Evolutionary conservation across 2,797 vertebrate genomes (phyloP).

Genomic region (Gymnoscopelus microlampas): DNA sequence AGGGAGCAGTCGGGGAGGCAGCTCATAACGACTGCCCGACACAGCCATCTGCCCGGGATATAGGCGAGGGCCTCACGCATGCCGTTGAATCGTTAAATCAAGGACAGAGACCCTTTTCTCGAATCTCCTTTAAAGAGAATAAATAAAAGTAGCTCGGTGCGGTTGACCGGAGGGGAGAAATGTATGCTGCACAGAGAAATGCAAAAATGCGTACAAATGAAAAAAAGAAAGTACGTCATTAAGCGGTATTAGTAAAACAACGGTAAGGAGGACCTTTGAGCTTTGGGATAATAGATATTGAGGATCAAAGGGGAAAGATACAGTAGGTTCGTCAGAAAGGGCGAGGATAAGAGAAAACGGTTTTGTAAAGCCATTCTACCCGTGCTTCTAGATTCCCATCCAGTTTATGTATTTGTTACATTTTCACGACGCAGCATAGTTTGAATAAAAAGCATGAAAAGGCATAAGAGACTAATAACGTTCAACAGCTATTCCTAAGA

Average conservation of each 20-base stretch:
- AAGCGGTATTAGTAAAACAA: conserved; percentile 2
- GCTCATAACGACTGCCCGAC: conserved; percentile 25
- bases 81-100: conserved; percentile 44
- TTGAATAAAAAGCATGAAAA: not conserved
- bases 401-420: too few species aligned
- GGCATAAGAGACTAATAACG: conserved; percentile 6
- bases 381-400: too few species aligned
- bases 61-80: too few species aligned
- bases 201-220: not conserved
- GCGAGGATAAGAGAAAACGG: too few species aligned
- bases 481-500: not conserved
- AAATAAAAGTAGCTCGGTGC: conserved; percentile 34
- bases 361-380: too few species aligned
- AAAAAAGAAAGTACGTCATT: not conserved
- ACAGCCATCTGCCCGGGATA: conserved; percentile 30
- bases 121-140: conserved; percentile 37
- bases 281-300: conserved; percentile 19
- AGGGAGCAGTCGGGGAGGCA: conserved; percentile 40
- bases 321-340: not conserved
- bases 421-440: too few species aligned
- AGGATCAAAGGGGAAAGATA: conserved; percentile 24
- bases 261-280: conserved; percentile 12
- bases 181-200: conserved; percentile 4
- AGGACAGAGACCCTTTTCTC: conserved; percentile 40
- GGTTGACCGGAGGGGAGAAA: conserved; percentile 16